These are phyloP conservation scores for Carassius carassius DNA, from an alignment of 2,113 vertebrate genomes.

Conservation along the genomic window DNA sequence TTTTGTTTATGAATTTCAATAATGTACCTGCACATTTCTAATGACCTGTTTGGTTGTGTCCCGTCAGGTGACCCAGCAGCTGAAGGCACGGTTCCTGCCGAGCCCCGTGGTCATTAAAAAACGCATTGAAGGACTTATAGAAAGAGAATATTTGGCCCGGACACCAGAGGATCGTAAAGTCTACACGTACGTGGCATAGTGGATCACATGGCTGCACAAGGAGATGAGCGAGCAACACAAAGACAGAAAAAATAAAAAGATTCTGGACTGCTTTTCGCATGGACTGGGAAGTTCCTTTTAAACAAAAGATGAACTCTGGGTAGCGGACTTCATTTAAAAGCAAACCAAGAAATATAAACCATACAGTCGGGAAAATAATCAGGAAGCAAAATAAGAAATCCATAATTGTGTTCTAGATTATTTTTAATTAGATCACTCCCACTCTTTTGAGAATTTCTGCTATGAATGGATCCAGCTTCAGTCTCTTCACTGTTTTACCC, in stretches of 20 bases:
- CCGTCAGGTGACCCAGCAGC: conserved; percentile 93
- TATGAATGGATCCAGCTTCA: conserved; percentile 88
- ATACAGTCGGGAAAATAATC: conserved; percentile 55
- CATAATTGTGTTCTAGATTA: conserved; percentile 87
- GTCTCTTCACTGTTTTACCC: conserved; percentile 90
- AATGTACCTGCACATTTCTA: conserved; percentile 4
- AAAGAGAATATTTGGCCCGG: conserved; percentile 98
- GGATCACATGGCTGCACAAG: conserved; percentile 29
- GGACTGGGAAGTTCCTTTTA: conserved; percentile 94
- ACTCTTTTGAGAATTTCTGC: conserved; percentile 57
- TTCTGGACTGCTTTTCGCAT: conserved; percentile 88
- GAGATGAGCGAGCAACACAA: conserved; percentile 33
- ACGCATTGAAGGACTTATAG: conserved; percentile 99
- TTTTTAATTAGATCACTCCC: conserved; percentile 86
- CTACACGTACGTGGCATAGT: conserved; percentile 91
- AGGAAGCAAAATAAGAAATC: conserved; percentile 71
- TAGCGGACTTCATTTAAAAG: conserved; percentile 62
- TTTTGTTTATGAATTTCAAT: not conserved
- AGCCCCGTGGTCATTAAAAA: conserved; percentile 99
- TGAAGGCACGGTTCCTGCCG: conserved; percentile 93
- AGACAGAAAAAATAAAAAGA: conserved; percentile 53
- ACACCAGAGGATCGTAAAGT: conserved; percentile 98
- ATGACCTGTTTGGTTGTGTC: not conserved
- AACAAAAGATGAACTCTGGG: conserved; percentile 70
- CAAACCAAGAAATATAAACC: conserved; percentile 44